Base-by-base conservation (phyloP, 2,888 invertebrate species). In the Stenoptilia bipunctidactyla region DNA sequence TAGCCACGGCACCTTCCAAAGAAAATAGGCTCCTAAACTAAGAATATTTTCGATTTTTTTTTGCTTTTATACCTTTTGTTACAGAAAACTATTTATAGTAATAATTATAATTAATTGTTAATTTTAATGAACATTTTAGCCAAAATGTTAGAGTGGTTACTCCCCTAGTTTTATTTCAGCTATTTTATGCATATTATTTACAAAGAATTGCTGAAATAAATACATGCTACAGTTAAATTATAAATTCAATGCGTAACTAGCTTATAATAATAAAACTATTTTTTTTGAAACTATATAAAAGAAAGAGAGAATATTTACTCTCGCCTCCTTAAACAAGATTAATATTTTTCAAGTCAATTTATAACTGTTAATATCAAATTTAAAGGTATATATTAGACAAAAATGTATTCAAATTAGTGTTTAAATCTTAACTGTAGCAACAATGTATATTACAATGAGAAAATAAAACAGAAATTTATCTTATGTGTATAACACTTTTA, bases 281-380 rank as follows among this genome's bases (percentile, higher is more conserved):
- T 72, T 71, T 61, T 52, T 20, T 71, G 69, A 50, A 70, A 67
- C 66, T 70, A 72, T n/a, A n/a, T n/a, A n/a, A n/a, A n/a, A n/a
- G n/a, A n/a, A n/a, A n/a, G n/a, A n/a, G n/a, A n/a, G n/a, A n/a
- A n/a, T n/a, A n/a, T n/a, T n/a, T n/a, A n/a, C n/a, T n/a, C n/a
- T n/a, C n/a, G n/a, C n/a, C n/a, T n/a, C n/a, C n/a, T n/a, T n/a
- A n/a, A n/a, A n/a, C n/a, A n/a, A n/a, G n/a, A n/a, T n/a, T n/a
- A n/a, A n/a, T n/a, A n/a, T n/a, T n/a, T n/a, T n/a, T n/a, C n/a
- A n/a, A n/a, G n/a, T n/a, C n/a, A n/a, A n/a, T n/a, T 20, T 8
- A 20, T 20, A 20, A 44, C 41, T 41, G 36, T 41, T 40, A 40
- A 40, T 37, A 14, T 14, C 13, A 34, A 8, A 20, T 20, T 34